A percentile compares a stretch with the other conserved stretches of the same genome.
Conservation (phyloP, 2,113 vertebrate species). For the Pelobates fuscus region DNA sequence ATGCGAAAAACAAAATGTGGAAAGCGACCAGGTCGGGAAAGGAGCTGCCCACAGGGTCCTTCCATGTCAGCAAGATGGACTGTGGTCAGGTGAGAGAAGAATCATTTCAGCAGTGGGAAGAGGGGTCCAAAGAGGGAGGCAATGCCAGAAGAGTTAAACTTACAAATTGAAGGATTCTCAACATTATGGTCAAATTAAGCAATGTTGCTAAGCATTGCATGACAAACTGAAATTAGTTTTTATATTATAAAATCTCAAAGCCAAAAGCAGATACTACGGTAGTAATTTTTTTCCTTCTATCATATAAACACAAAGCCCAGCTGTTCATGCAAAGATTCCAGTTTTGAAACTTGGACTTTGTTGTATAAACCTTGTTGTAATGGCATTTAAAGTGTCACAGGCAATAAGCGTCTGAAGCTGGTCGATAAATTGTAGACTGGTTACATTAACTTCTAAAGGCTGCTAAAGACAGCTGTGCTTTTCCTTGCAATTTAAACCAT, state of each 20-base stretch:
- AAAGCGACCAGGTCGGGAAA: constrained; percentile 73
- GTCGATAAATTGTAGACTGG: constrained; percentile 79
- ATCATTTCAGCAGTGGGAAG: too few species aligned
- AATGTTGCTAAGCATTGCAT: constrained; percentile 59
- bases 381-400: constrained; percentile 86
- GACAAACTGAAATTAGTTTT: constrained; percentile 63
- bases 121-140: too few species aligned
- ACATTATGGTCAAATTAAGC: constrained; percentile 73
- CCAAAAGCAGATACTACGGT: constrained; percentile 80
- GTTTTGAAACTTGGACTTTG: constrained; percentile 81
- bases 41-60: constrained; percentile 61
- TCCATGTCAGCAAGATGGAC: constrained; percentile 68
- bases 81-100: constrained; percentile 70
- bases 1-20: constrained; percentile 84
- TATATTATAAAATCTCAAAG: constrained; percentile 62
- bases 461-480: constrained; percentile 77
- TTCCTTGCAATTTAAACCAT: constrained; percentile 73
- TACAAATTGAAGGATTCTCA: constrained; percentile 60
- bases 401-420: constrained; percentile 81
- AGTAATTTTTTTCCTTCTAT: constrained; percentile 80
- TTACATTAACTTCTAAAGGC: constrained; percentile 71
- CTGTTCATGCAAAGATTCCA: constrained; percentile 81
- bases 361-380: constrained; percentile 84
- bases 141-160: constrained; percentile 14
- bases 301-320: constrained; percentile 82